These are phyloP conservation scores for Corydoras maculifer DNA, from an alignment of 2,113 vertebrate genomes.

Conservation along the genomic window DNA sequence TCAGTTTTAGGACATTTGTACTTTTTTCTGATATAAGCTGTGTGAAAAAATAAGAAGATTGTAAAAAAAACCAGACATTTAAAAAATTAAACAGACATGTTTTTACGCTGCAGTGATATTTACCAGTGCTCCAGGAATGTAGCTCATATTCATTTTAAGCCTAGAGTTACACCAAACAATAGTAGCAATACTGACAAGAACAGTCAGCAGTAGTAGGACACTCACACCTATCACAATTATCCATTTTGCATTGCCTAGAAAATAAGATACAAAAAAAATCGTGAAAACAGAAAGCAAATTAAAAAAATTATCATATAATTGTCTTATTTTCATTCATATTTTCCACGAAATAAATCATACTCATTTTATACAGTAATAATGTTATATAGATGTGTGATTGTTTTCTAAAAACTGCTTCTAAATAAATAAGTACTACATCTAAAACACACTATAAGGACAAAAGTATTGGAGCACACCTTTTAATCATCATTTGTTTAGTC, in stretches of 20 bases:
- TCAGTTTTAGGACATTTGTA: neutral
- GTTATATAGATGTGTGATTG: too few relatives aligned
- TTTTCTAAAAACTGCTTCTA: too few relatives aligned
- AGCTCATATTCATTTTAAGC: neutral
- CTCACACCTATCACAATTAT: neutral
- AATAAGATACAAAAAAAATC: neutral
- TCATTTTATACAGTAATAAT: too few relatives aligned
- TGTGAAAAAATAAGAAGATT: neutral
- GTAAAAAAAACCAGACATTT: neutral
- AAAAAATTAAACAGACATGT: neutral
- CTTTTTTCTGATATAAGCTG: neutral
- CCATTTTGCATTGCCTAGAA: neutral
- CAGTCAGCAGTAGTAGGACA: constrained; percentile 3
- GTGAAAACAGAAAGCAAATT: neutral
- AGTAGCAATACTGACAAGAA: constrained; percentile 7
- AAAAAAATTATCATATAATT: too few relatives aligned
- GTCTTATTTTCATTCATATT: too few relatives aligned
- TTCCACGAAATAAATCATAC: too few relatives aligned
- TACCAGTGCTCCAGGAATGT: constrained; percentile 39
- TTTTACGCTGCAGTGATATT: neutral
- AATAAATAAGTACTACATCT: too few relatives aligned
- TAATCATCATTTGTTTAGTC: too few relatives aligned
- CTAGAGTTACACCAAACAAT: neutral
- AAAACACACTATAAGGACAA: too few relatives aligned
- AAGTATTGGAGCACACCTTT: too few relatives aligned